Evolutionary conservation across 2,113 vertebrate genomes (phyloP).

Genomic region (Girardinichthys multiradiatus): DNA sequence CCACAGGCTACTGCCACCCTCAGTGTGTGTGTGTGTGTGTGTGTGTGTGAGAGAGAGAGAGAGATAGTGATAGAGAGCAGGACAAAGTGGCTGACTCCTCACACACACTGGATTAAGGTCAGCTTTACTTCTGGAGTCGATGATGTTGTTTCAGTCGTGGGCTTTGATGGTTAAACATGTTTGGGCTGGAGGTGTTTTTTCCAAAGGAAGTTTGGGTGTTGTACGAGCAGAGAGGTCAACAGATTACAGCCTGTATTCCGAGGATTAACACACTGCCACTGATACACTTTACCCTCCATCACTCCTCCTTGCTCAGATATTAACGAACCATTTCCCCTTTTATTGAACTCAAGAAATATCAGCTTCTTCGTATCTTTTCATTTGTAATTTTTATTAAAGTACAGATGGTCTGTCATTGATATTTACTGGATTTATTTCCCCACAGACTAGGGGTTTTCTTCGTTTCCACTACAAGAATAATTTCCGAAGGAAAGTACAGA

Average conservation of each 20-base stretch:
- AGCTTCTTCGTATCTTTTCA: neutral
- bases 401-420: too few species aligned
- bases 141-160: slow-evolving; percentile 53
- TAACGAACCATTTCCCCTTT: slow-evolving; percentile 22
- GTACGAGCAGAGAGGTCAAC: slow-evolving; percentile 51
- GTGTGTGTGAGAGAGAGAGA: too few species aligned
- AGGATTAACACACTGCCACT: slow-evolving; percentile 50
- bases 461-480: neutral
- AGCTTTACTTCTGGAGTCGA: slow-evolving; percentile 26
- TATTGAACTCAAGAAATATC: slow-evolving; percentile 1
- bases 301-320: neutral
- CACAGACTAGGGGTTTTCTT: too few species aligned
- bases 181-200: slow-evolving; percentile 62
- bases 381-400: too few species aligned
- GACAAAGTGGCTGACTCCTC: slow-evolving; percentile 39
- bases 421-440: too few species aligned
- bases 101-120: slow-evolving; percentile 59
- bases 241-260: slow-evolving; percentile 50
- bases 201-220: slow-evolving; percentile 40
- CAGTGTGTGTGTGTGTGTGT: slow-evolving; percentile 18
- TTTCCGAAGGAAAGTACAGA: too few species aligned
- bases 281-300: slow-evolving; percentile 46
- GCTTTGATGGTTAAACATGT: slow-evolving; percentile 67
- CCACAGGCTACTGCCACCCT: slow-evolving; percentile 52
- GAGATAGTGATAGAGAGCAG: slow-evolving; percentile 24